Base-by-base conservation (phyloP, 2,113 vertebrate genomes). In the Rhadina sibilatrix region DNA sequence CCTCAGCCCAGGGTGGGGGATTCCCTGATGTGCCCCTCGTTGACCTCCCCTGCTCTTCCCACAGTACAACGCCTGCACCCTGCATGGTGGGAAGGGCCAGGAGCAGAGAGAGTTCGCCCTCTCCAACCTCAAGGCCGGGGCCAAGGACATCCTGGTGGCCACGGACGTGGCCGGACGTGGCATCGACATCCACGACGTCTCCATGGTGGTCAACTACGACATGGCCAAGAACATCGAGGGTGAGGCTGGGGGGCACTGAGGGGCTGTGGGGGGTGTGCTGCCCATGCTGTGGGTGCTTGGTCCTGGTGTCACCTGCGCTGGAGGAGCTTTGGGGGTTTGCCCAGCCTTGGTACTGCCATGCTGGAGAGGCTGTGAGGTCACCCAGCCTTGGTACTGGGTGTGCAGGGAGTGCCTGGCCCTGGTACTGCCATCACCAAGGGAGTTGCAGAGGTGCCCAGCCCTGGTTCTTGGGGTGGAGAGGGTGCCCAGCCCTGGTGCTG, bases 151-250 rank as follows among this genome's bases (percentile, higher is more conserved):
- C 96, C 94, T 99, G 98, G 99, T 99, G 96, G 99, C 99, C 74
- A 99, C 99, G 1, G 99, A 99, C 8, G 99, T 99, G 92, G 99
- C 99, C 5, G 99, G 99, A 35, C 98, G 99, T 71, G 99, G 99
- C 96, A 99, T 99, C 24, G 99, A 99, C 94, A 99, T 99, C 98
- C 99, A 99, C 2, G 99, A 99, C 33, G 99, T 99, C 47, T 99
- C 99, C 22, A 99, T 99, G 99, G 99, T 99, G 11, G 90, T 99
- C 89, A 99, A 99, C 98, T 99, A 99, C 9, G 99, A 99, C 97
- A 99, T 99, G 99, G 99, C 99, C 49, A 99, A 99, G 97, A 99
- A 99, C 95, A 99, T 99, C 30, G 99, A 99, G 97, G 99, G 99
- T 99, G 93, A 97, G 98, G 2, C 25, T 3, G 28, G 28, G 47